Conservation (phyloP, 2,888 invertebrate genomes). For the Merodon equestris region DNA sequence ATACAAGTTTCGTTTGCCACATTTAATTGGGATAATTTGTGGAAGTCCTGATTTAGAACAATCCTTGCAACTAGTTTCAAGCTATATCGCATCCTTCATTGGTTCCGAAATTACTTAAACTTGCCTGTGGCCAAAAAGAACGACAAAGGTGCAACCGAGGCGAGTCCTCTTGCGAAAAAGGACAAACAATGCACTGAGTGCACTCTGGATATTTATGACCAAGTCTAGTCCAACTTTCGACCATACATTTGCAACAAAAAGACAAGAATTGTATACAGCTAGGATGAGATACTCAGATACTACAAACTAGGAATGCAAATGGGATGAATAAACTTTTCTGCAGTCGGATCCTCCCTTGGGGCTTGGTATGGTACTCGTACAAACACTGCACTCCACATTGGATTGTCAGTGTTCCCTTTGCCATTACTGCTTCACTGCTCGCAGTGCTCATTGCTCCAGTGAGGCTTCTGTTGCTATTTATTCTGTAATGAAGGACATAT, state of each 20-base stretch:
- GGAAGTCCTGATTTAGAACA: conserved; percentile 36
- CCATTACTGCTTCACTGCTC: background rate
- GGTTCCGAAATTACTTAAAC: conserved; percentile 49
- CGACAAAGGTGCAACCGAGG: conserved; percentile 17
- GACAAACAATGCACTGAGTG: conserved; percentile 9
- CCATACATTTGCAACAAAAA: background rate
- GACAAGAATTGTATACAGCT: too few species aligned
- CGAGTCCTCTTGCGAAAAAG: conserved; percentile 15
- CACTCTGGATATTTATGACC: conserved; percentile 54
- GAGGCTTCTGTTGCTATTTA: conserved; percentile 33
- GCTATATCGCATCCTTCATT: conserved; percentile 36
- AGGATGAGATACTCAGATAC: too few species aligned
- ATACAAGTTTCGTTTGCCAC: conserved; percentile 51
- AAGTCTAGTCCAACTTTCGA: conserved; percentile 52
- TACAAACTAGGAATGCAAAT: conserved; percentile 24
- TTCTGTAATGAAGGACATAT: conserved; percentile 51
- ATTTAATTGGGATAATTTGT: conserved; percentile 65
- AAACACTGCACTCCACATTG: background rate
- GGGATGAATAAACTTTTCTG: conserved; percentile 28
- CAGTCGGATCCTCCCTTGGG: background rate
- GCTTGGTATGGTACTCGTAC: background rate
- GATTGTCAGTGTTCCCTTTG: background rate
- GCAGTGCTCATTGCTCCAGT: conserved; percentile 6
- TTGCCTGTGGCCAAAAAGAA: conserved; percentile 40
- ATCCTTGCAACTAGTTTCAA: background rate